phyloP scores from a whole-genome alignment of 2,113 vertebrate genomes.

The Percopsis transmontana region DNA sequence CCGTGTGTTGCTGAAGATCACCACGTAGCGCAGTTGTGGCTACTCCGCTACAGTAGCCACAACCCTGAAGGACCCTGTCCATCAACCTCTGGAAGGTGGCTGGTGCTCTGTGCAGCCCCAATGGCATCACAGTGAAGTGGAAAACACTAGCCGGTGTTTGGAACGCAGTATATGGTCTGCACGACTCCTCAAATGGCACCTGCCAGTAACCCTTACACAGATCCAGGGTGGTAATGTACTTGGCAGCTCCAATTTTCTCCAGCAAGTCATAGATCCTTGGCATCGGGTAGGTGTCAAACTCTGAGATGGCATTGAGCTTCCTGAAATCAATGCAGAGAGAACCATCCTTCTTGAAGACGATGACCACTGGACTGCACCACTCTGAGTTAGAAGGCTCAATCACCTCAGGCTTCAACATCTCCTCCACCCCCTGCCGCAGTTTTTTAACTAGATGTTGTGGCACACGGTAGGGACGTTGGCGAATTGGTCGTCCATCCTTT shows the following conservation, averaged over 20 bases:
- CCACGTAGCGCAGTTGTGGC: no score
- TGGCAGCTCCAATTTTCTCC: neutral
- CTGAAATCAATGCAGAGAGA: constrained; percentile 2
- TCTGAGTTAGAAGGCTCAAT: neutral
- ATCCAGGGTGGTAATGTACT: neutral
- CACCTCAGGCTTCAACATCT: neutral
- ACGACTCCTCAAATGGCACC: neutral
- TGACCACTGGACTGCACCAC: neutral
- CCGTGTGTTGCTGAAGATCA: neutral
- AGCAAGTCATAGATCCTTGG: neutral
- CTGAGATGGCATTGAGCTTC: neutral
- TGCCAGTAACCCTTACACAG: constrained; percentile 3
- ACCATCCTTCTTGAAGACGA: constrained; percentile 2
- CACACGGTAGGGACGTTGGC: no score
- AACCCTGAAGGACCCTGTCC: neutral
- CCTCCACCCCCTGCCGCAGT: neutral
- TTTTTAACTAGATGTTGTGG: no score
- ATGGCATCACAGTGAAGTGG: neutral
- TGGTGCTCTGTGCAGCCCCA: neutral
- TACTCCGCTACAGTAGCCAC: no score
- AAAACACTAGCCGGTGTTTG: neutral
- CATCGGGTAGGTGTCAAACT: constrained; percentile 2
- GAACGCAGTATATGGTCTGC: neutral
- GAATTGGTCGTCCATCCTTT: no score
- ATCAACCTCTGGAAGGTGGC: neutral